Evolutionary conservation across 1,140 invertebrate genomes (phyloP), one percentile per base, ranked within the genome.

Genomic region (Papilio xuthus): DNA sequence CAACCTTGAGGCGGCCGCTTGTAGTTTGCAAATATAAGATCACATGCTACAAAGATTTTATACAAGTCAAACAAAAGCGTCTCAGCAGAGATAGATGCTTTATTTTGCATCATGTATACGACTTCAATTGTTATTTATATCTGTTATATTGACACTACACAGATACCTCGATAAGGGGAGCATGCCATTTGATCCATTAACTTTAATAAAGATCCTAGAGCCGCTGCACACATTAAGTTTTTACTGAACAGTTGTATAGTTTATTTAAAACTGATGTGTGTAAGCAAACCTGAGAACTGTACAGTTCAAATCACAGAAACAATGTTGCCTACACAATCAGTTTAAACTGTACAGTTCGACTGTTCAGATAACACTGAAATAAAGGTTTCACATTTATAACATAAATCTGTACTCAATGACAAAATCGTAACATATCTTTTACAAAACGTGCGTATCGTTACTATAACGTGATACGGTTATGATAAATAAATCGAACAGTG

Each of bases 1-100:
- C 70, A 79, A 78, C 79, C 79, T 84, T 84, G 78, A 84, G 26
- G n/a, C n/a, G 8, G 50, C 50, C 50, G 50, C n/a, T 53, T 53
- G 50, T 20, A 20, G n/a, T 53, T 53, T 53, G 18, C 9, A n/a
- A 53, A n/a, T 53, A 53, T 44, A 53, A 53, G n/a, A 53, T 53
- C 50, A n/a, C 50, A 53, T 53, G 20, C 50, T 20, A 20, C 18
- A 37, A 8, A 20, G 50, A n/a, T 4, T 53, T 53, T 53, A 53
- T 53, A 8, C 50, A n/a, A 53, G n/a, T 53, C n/a, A 20, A 53
- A 50, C 53, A 60, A 60, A 60, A 4, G 56, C 10, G 4, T 28
- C 26, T 60, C 56, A 12, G 10, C 26, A 60, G 7, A 60, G 23
- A 60, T 26, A 13, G 10, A 26, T 60, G 10, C 9, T 60, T 13